Evolutionary conservation across 2,888 invertebrate genomes (phyloP).

Genomic region (Ormyrus labotus): DNA sequence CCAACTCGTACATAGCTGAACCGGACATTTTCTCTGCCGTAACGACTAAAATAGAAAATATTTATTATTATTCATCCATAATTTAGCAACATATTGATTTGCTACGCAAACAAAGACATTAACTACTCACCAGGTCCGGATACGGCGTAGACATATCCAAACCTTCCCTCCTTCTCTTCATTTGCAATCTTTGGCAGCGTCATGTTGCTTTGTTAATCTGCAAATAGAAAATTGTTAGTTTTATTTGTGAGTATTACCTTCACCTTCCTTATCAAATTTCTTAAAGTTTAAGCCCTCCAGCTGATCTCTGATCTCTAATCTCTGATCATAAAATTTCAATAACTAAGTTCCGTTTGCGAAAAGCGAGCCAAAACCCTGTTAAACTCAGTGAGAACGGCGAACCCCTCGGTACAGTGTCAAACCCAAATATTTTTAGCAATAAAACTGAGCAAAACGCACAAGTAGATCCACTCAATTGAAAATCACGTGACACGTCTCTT

Average conservation of each 20-base stretch:
- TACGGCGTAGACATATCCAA: constrained; percentile 97
- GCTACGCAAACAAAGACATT: background rate
- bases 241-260: too few species aligned
- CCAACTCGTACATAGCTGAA: constrained; percentile 99
- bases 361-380: too few species aligned
- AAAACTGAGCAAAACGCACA: constrained; percentile 19
- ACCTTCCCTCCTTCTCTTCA: constrained; percentile 91
- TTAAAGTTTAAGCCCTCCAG: too few species aligned
- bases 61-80: constrained; percentile 3
- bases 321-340: too few species aligned
- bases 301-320: too few species aligned
- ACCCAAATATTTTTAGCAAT: constrained; percentile 43
- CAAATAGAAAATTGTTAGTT: constrained; percentile 11
- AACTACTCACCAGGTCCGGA: constrained; percentile 93
- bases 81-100: constrained; percentile 20
- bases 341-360: too few species aligned
- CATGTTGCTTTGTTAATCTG: constrained; percentile 78
- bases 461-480: constrained; percentile 44
- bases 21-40: constrained; percentile 99
- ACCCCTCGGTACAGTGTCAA: background rate
- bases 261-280: too few species aligned
- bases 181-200: constrained; percentile 84
- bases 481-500: constrained; percentile 54
- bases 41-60: constrained; percentile 85
- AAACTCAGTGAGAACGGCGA: too few species aligned